Evolutionary conservation across 2,797 vertebrate species (phyloP), one percentile per base, ranked within the genome.

Genomic region (Oreochromis grahami): DNA sequence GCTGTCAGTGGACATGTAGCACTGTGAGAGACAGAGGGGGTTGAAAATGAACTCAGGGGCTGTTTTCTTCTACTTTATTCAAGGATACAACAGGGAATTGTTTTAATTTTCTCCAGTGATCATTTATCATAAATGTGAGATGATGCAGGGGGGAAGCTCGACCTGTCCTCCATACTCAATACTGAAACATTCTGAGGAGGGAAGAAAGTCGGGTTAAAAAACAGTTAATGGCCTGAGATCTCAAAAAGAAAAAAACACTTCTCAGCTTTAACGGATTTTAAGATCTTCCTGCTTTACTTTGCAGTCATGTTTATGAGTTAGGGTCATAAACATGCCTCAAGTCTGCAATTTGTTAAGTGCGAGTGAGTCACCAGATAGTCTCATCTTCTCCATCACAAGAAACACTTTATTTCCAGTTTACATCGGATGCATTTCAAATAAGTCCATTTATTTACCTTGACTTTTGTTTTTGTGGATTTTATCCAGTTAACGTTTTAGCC

Each of bases 1-100:
- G 84, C 90, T 91, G 89, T 84, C 89, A 92, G 38, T 90, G 86
- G 87, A 21, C 63, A 81, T 63, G 41, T 32, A 29, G 29, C 3
- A 4, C 6, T 32, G 43, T 26, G 60, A n/a, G 36, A 52, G 80
- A 11, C 14, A 17, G 48, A 7, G 41, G 8, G 0, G 4, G 0
- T 38, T 17, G 45, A 7, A 19, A n/a, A 13, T 15, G 38, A 76
- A 51, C 29, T 68, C 19, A 0, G 10, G 6, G 11, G 43, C 13
- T 21, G 43, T 48, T 48, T 51, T 21, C 45, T 7, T 77, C 13
- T 5, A 13, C 38, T 55, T 24, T 52, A 43, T 41, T 41, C 8
- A 11, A 78, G 68, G 24, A 60, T 56, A 1, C 24, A 21, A 21
- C 53, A 58, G 29, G 56, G 32, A 26, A 76, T 41, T 26, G 32